Evolutionary conservation across 2,888 invertebrate species (phyloP), one percentile per base, ranked within the genome.

Genomic region (Cremastinae sp.): DNA sequence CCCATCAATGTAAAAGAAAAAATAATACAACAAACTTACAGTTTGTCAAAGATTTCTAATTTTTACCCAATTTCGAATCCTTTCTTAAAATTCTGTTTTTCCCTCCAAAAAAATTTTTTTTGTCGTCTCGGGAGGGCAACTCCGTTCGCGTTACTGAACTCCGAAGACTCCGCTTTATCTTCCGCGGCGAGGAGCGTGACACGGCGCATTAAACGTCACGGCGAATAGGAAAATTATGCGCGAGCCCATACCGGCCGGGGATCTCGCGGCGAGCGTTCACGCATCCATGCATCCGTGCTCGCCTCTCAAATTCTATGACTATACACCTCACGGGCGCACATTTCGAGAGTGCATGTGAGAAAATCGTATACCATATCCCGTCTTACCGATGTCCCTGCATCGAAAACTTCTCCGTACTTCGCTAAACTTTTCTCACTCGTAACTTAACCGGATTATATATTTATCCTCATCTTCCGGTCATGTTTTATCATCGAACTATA

Each of bases 211-310:
- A 82, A 84, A 80, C 78, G 82, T 81, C 82, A 80, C 75, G 79
- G 80, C 80, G 82, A 84, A 85, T 85, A 83, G 82, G 69, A 81
- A 86, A 86, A 87, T 87, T 87, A 87, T 87, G 83, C 85, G 79
- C 69, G 64, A 78, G 74, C 75, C n/a, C 70, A 78, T 78, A 79
- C 70, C 74, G 74, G 69, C 64, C 37, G 69, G 59, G 71, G 39
- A 59, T 62, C 71, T 71, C 78, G 68, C 69, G 18, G 59, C 43
- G 62, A 62, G 62, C 64, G 39, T 58, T 51, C 55, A 69, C 47
- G 65, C 62, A 75, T 70, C 75, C 71, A 41, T 18, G 68, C 74
- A 22, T 68, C 49, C 65, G 10, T 49, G 22, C 18, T 28, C 28
- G 28, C 28, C 28, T 28, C 35, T 64, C n/a, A 18, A 12, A 22